Evolutionary conservation across 2,888 invertebrate genomes (phyloP).

Genomic region (Drosophila austrosaltans): DNA sequence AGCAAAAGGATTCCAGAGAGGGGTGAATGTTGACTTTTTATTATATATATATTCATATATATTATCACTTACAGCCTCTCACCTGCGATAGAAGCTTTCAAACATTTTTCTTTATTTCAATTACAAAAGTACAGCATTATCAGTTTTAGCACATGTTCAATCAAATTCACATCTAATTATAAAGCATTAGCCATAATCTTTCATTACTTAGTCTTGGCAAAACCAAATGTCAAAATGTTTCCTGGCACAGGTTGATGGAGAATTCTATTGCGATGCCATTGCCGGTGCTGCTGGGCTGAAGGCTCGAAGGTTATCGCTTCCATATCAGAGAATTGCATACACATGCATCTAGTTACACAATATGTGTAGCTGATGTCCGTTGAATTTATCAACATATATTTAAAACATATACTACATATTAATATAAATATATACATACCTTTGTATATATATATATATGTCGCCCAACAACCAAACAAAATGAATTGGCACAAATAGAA

Average conservation of each 20-base stretch:
- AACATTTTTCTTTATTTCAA: not conserved
- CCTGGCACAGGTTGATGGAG: conserved; percentile 45
- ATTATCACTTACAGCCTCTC: not conserved
- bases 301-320: conserved; percentile 55
- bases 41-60: not conserved
- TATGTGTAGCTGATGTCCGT: conserved; percentile 33
- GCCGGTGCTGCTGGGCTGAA: not conserved
- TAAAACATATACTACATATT: not conserved
- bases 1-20: not conserved
- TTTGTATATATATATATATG: not conserved
- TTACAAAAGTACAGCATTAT: not conserved
- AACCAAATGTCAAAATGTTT: conserved; percentile 65
- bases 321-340: conserved; percentile 59
- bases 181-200: not conserved
- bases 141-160: conserved; percentile 18
- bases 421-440: not conserved
- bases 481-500: conserved; percentile 24
- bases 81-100: not conserved
- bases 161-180: not conserved
- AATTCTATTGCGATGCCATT: conserved; percentile 49
- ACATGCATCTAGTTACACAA: conserved; percentile 49
- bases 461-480: conserved; percentile 17
- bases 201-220: conserved; percentile 3
- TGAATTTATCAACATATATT: conserved; percentile 3
- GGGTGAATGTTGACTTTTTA: not conserved